Conservation (phyloP, 1,140 invertebrate genomes). For the Drosophila willistoni region DNA sequence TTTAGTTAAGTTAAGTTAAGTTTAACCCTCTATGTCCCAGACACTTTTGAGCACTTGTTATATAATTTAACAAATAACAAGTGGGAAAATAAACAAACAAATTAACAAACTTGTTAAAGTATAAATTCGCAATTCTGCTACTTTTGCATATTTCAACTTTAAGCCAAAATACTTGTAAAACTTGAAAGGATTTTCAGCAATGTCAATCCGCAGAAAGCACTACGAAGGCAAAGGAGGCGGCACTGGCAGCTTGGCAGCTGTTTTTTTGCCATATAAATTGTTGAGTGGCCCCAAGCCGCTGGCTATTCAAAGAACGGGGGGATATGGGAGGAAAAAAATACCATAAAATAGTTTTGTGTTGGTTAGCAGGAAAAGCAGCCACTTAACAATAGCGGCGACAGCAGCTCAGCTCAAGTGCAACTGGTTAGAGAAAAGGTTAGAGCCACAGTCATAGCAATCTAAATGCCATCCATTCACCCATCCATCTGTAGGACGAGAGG, state of each 20-base stretch:
- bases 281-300: conserved; percentile 10
- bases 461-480: conserved; percentile 5
- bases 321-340: neutral
- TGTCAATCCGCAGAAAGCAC: neutral
- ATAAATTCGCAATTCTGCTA: neutral
- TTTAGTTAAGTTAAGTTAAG: too few species aligned
- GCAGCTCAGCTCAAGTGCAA: conserved; percentile 38
- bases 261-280: conserved; percentile 24
- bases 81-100: too few species aligned
- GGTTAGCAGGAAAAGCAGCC: conserved; percentile 22
- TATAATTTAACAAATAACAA: too few species aligned
- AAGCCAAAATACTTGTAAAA: neutral
- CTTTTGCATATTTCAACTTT: neutral
- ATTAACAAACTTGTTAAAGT: too few species aligned
- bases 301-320: conserved; percentile 14
- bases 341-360: conserved; percentile 44
- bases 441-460: neutral
- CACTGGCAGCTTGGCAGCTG: neutral
- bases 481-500: conserved; percentile 18
- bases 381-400: conserved; percentile 32
- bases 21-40: too few species aligned
- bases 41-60: too few species aligned
- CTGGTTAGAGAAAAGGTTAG: conserved; percentile 48
- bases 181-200: neutral
- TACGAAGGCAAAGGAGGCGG: too few species aligned